Evolutionary conservation across 2,888 invertebrate species (phyloP).

Genomic region (Ormyrus thymus): DNA sequence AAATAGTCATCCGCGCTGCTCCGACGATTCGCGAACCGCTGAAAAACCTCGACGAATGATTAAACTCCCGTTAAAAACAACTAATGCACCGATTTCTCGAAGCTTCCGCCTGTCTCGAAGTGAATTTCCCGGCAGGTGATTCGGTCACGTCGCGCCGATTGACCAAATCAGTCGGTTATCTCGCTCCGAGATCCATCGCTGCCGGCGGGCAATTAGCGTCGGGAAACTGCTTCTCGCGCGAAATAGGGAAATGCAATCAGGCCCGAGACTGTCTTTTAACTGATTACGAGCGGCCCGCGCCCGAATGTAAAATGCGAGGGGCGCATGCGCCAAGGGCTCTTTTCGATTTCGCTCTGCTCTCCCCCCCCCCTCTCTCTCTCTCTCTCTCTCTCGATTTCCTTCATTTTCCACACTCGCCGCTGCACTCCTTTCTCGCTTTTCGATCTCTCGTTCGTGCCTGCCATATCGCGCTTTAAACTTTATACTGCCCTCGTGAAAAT

Average conservation of each 20-base stretch:
- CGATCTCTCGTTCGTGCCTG: background rate
- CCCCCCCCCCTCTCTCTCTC: no score
- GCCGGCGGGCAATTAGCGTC: constrained; percentile 21
- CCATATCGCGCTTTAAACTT: no score
- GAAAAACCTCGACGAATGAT: no score
- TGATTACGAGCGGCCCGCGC: constrained; percentile 13
- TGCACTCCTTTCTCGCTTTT: background rate
- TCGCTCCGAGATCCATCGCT: constrained; percentile 18
- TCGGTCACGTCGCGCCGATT: constrained; percentile 10
- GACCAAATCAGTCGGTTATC: constrained; percentile 29
- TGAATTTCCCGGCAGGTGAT: constrained; percentile 22
- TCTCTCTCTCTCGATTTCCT: no score
- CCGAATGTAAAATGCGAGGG: constrained; percentile 19
- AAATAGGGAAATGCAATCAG: constrained; percentile 46
- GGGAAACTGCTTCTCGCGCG: background rate
- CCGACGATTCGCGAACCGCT: no score
- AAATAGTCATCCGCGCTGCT: no score
- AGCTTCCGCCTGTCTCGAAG: background rate
- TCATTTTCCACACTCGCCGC: background rate
- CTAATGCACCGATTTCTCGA: background rate
- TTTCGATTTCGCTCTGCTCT: background rate
- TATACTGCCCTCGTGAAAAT: no score
- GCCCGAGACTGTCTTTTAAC: constrained; percentile 40
- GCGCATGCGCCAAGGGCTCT: constrained; percentile 5
- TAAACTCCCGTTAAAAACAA: background rate